Base-by-base conservation (phyloP, 2,797 vertebrate species). In the Sebastes goodei region DNA sequence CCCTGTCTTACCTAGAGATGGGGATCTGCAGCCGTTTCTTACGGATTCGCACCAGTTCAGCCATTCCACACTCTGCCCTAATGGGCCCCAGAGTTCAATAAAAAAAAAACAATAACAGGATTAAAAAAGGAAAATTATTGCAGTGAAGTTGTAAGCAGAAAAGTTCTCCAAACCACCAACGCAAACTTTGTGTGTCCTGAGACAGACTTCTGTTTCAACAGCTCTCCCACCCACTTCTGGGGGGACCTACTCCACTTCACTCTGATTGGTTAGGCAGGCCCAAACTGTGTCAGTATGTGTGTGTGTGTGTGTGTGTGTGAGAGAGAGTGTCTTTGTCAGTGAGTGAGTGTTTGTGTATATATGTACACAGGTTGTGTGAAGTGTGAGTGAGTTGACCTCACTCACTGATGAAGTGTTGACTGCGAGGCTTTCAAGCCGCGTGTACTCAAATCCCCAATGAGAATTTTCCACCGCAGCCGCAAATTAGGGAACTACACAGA, bases 1-100 rank as follows among this genome's bases (percentile, higher is more conserved):
- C 52, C 42, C 75, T 60, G 61, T 75, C 95, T 96, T 96, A 97
- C 97, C 96, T 96, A 88, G 95, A 93, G 85, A 97, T 96, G 74
- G 96, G 96, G 64, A 95, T 94, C 90, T 96, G 96, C 52, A 97
- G 96, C 52, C 95, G 93, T 91, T 96, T 96, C 93, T 95, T 96
- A 83, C 94, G 96, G 75, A 97, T 95, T 88, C 94, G 90, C 87
- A 96, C 92, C 85, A 94, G 88, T 79, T 94, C 96, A 88, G 96
- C 95, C 97, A 97, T 97, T 95, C 90, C 89, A 85, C 78, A 71
- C 46, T 85, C 35, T 66, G 71, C 73, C 78, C 91, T 78, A 35
- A 68, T 81, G 78, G 81, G 90, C 76, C 88, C 86, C 90, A 87
- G 81, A 85, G 80, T 89, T 92, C 64, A 90, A 79, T 23, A 57